Evolutionary conservation across 2,113 vertebrate genomes (phyloP).

Genomic region (Dipodomys ordii): DNA sequence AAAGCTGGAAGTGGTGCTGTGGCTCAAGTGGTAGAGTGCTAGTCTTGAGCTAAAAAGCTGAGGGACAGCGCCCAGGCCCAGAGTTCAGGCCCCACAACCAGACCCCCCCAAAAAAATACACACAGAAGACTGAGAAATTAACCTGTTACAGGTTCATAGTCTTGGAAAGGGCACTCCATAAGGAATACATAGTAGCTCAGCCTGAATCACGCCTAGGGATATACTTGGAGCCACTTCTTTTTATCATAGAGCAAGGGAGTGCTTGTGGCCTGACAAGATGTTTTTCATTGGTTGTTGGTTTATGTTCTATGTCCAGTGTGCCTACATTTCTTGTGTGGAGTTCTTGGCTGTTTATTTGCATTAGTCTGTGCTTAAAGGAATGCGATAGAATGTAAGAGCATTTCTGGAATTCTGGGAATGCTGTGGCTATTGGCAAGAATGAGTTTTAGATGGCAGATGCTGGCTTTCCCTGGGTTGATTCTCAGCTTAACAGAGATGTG

Average conservation of each 20-base stretch:
- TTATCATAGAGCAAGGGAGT: background rate
- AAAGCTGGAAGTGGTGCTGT: no score
- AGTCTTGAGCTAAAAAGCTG: no score
- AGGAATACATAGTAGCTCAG: background rate
- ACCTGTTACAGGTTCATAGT: background rate
- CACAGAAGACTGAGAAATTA: no score
- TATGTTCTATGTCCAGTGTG: background rate
- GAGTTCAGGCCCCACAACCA: no score
- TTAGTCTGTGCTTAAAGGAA: constrained; percentile 28
- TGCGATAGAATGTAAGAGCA: background rate
- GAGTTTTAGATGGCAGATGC: constrained; percentile 1
- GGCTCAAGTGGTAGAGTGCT: no score
- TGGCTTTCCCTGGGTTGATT: constrained; percentile 16
- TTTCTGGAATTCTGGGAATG: constrained; percentile 63
- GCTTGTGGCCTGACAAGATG: background rate
- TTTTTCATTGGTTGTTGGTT: constrained; percentile 5
- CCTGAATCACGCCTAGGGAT: background rate
- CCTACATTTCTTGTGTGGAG: constrained; percentile 3
- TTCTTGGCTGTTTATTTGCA: constrained; percentile 40
- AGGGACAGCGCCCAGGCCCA: no score
- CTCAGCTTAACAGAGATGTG: background rate
- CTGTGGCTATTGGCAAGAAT: constrained; percentile 23
- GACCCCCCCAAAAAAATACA: no score
- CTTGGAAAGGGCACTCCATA: background rate
- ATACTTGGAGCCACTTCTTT: background rate